Percentiles rank a stretch among this genome's conserved stretches.
Evolutionary conservation across 2,888 invertebrate species (phyloP).

Genomic region (Andrena haemorrhoa): DNA sequence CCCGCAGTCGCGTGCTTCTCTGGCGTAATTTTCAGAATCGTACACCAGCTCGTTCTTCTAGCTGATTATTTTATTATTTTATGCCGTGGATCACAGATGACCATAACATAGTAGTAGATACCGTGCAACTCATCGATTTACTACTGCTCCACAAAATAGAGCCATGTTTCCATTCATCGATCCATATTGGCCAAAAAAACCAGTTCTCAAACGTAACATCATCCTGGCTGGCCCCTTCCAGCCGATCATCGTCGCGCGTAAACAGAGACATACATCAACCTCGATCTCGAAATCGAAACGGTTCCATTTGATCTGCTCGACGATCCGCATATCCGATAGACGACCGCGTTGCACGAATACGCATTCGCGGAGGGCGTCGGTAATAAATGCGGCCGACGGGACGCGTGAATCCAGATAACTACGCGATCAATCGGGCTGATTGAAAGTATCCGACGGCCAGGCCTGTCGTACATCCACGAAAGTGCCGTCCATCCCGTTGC

Average conservation of each 20-base stretch:
- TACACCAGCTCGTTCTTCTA: neutral
- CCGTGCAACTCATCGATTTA: too few species aligned
- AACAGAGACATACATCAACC: neutral
- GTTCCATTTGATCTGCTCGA: neutral
- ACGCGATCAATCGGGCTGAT: conserved; percentile 72
- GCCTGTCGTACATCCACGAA: conserved; percentile 44
- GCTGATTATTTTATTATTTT: neutral
- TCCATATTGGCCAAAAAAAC: too few species aligned
- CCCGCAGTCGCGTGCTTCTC: conserved; percentile 15
- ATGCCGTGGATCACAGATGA: neutral
- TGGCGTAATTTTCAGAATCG: conserved; percentile 2
- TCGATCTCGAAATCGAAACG: neutral
- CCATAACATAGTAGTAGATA: too few species aligned
- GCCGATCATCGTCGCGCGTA: neutral
- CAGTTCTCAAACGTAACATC: too few species aligned
- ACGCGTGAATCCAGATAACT: conserved; percentile 63
- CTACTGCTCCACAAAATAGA: too few species aligned
- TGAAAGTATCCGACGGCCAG: conserved; percentile 69
- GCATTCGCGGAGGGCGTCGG: neutral
- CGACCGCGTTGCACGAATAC: neutral
- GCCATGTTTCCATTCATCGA: too few species aligned
- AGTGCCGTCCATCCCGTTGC: conserved; percentile 20
- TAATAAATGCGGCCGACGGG: conserved; percentile 52
- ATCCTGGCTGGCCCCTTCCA: too few species aligned
- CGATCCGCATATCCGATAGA: neutral